phyloP scores from a whole-genome alignment of 2,113 vertebrate species.

The Pomatostomus ruficeps region DNA sequence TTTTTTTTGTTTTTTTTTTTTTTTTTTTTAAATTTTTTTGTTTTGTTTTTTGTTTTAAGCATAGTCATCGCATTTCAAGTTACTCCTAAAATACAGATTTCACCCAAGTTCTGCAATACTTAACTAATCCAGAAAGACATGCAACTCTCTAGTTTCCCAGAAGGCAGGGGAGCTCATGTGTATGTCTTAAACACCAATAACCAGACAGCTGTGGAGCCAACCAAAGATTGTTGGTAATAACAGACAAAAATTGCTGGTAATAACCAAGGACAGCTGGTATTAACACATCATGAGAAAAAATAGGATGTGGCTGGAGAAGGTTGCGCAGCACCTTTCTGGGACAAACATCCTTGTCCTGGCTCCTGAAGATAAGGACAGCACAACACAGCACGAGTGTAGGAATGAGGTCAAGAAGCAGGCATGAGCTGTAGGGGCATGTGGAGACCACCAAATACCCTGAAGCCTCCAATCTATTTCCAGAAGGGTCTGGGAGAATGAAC shows the following conservation, averaged over 20 bases:
- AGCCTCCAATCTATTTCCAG: background rate
- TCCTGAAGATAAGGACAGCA: background rate
- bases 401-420: background rate
- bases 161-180: background rate
- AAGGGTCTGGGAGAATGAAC: background rate
- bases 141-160: background rate
- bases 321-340: background rate
- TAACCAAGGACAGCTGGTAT: background rate
- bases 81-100: background rate
- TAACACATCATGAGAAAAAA: background rate
- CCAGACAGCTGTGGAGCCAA: background rate
- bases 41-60: background rate
- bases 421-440: background rate
- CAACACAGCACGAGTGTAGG: background rate
- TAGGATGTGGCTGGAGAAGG: background rate
- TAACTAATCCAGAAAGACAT: background rate
- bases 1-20: background rate
- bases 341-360: background rate
- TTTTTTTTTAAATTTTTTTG: no score
- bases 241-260: background rate
- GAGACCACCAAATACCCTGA: background rate
- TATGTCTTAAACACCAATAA: background rate
- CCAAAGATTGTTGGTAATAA: background rate
- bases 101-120: background rate
- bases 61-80: background rate